phyloP scores from a whole-genome alignment of 2,797 vertebrate genomes.

The Malurus splendens region DNA sequence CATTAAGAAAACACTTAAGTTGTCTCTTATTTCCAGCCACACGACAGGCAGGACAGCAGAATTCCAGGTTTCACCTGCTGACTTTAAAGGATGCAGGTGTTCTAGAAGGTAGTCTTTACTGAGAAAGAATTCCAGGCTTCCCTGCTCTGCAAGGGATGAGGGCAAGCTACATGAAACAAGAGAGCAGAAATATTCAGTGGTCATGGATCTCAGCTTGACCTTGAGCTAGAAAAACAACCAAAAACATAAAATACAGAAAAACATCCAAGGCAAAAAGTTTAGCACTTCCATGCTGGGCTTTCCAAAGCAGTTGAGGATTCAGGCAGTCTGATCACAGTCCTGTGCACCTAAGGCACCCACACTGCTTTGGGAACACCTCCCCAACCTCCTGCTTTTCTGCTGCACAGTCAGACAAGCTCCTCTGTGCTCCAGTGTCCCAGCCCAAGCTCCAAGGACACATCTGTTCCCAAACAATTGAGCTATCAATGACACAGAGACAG shows the following conservation, averaged over 20 bases:
- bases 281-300: not conserved
- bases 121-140: not conserved
- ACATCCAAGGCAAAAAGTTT: not conserved
- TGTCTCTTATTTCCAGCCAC: not conserved
- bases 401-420: not conserved
- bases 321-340: not conserved
- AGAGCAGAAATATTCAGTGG: not conserved
- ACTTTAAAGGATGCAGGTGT: not conserved
- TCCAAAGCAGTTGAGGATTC: not conserved
- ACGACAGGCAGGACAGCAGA: not conserved
- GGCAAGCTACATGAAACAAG: not conserved
- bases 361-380: not conserved
- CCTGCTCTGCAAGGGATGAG: not conserved
- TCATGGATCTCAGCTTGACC: not conserved
- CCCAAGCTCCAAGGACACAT: conserved; percentile 22
- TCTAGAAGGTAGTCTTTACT: not conserved
- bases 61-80: not conserved
- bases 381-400: not conserved
- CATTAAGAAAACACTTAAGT: not conserved
- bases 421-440: not conserved
- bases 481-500: conserved; percentile 17
- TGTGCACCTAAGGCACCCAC: not conserved
- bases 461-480: conserved; percentile 37
- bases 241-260: not conserved
- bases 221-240: not conserved